Base-by-base conservation (phyloP, 1,140 invertebrate species). In the Drosophila pruinosa region DNA sequence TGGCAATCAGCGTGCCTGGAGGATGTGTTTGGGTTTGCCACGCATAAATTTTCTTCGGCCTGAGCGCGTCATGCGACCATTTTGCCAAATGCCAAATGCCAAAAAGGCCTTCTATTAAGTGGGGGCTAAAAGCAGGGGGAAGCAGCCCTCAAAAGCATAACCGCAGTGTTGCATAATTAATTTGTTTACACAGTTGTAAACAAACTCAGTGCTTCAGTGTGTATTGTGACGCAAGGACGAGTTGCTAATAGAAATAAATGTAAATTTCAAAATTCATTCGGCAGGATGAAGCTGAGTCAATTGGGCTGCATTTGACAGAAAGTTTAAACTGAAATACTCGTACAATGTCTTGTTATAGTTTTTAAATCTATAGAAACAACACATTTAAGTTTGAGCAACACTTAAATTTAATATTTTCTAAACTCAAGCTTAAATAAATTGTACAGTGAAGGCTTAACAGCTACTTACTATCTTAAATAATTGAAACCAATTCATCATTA, bases 111-210 rank as follows among this genome's bases (percentile, higher is more conserved):
- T 85, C 80, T 69, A 76, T 80, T 76, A 57, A 52, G 70, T 56
- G 61, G 69, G 24, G 19, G 19, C 0, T 21, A 19, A 4, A 34
- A 6, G 14, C 15, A 41, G 3, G 34, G 45, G 34, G 15, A 45
- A 14, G 45, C 26, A 41, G 14, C 70, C 39, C 28, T n/a, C 28
- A n/a, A 7, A 31, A 3, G 7, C 28, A 3, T 7, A 31, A 10
- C 28, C 28, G 2, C 28, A 31, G 0, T 68, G 72, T 74, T 88
- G 85, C 83, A 89, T 89, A 88, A 88, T 88, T 88, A 88, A 88
- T 88, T 89, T 88, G 83, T 89, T 77, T 88, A 79, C 83, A 89
- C 83, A 88, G 78, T 89, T 89, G 83, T 89, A 79, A 71, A 83
- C 72, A 62, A 78, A 79, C 83, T 54, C 81, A 72, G 48, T 41